These are phyloP conservation scores for Herpetotheres cachinnans DNA, from an alignment of 2,113 vertebrate genomes.

Conservation along the genomic window DNA sequence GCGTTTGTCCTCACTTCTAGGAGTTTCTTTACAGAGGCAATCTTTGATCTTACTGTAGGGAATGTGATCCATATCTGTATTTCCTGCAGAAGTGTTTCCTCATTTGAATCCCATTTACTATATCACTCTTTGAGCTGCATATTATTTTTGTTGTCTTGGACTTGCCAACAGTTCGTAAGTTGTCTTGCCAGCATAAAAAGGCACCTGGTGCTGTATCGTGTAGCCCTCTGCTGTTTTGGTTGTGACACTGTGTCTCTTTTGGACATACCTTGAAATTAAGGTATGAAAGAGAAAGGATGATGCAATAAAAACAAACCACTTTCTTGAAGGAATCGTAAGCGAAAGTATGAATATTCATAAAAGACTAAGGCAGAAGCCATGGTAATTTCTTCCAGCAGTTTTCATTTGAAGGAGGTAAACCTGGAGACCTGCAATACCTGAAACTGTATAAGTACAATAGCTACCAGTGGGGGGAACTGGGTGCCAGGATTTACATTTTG, in stretches of 20 bases:
- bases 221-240: neutral
- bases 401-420: neutral
- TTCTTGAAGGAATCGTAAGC: neutral
- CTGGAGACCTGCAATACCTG: neutral
- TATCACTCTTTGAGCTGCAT: neutral
- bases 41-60: neutral
- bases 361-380: neutral
- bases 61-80: fast-evolving
- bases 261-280: neutral
- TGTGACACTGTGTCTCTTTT: neutral
- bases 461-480: neutral
- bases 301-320: neutral
- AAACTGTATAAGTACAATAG: fast-evolving
- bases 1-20: neutral
- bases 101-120: neutral
- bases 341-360: neutral
- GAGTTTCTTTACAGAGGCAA: neutral
- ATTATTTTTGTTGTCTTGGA: neutral
- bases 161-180: neutral
- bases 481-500: neutral
- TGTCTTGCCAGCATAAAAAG: neutral
- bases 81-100: neutral
- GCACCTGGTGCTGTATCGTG: neutral
- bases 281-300: neutral
- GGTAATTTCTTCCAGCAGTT: neutral